These are phyloP conservation scores for Platycheirus albimanus DNA, from an alignment of 2,888 invertebrate genomes.

Conservation along the genomic window DNA sequence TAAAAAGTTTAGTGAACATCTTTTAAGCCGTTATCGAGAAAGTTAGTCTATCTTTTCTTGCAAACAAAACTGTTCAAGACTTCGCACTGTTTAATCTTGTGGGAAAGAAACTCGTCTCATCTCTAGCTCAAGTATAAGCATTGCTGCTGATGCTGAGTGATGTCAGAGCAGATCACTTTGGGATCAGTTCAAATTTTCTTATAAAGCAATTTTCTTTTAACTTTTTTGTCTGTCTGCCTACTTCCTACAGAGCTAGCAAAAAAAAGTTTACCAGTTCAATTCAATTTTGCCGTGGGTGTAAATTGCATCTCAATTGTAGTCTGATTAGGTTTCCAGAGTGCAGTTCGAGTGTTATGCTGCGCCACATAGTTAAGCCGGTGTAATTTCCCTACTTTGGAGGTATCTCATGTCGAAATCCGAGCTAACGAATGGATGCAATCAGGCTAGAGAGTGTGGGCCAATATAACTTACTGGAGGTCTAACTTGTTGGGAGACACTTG, in stretches of 20 bases:
- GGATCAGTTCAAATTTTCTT: slow-evolving; percentile 50
- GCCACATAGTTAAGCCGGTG: slow-evolving; percentile 69
- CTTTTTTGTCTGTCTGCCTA: slow-evolving; percentile 35
- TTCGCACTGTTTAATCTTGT: not conserved
- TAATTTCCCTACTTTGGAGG: slow-evolving; percentile 56
- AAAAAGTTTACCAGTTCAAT: slow-evolving; percentile 49
- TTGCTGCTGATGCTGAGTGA: slow-evolving; percentile 44
- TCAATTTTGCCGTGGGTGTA: slow-evolving; percentile 69
- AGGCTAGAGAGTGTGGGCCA: slow-evolving; percentile 66
- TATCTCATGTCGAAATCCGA: slow-evolving; percentile 67
- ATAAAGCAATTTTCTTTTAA: slow-evolving; percentile 18
- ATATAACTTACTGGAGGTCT: slow-evolving; percentile 61
- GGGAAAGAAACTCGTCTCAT: slow-evolving; percentile 41
- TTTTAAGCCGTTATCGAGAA: too few species aligned
- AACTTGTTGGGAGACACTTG: slow-evolving; percentile 57
- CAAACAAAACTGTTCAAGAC: slow-evolving; percentile 33
- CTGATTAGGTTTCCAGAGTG: slow-evolving; percentile 59
- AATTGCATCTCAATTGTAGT: slow-evolving; percentile 74
- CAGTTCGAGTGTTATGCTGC: slow-evolving; percentile 52
- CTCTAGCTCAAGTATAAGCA: slow-evolving; percentile 19
- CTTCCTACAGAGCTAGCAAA: not conserved
- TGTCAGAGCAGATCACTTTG: slow-evolving; percentile 70
- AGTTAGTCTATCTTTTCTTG: slow-evolving; percentile 6
- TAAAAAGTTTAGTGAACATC: too few species aligned
- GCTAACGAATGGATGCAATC: slow-evolving; percentile 72